Evolutionary conservation across 37 sponge, comb jelly and placozoan species (phyloP), one percentile per base, ranked within the genome.

Genomic region (Dysidea cf. avara): DNA sequence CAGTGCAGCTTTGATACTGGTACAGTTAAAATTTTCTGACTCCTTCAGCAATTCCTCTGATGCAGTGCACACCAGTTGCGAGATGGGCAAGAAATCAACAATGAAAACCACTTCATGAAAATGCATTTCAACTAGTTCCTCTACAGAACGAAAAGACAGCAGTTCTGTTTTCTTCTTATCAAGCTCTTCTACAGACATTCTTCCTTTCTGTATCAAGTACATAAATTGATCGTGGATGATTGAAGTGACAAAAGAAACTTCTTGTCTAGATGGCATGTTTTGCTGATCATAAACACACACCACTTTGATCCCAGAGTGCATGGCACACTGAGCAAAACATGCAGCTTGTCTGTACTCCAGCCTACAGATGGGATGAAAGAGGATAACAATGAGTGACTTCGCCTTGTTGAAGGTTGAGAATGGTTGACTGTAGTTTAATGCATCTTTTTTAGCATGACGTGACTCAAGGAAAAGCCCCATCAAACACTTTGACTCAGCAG

Each of bases 381-480:
- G n/a, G 30, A 83, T 38, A 18, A 78, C 68, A 22, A 75, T 46
- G 7, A 66, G 39, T 0, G 61, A 38, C 3, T 57, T 25, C 3
- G 26, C 48, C 26, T 35, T 39, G 17, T 65, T 52, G 21, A 28
- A 32, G 38, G 37, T 39, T 18, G 26, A 17, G 0, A 14, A 30
- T 35, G 66, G 29, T 1, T 1, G 12, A 20, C 76, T 76, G 36
- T 60, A 61, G 6, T 12, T 51, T 13, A 74, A 58, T 53, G 76
- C 76, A 1, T 51, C 17, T 13, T 69, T 75, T 40, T 75, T 75
- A n/a, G 68, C 35, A 18, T 59, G 57, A 35, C 76, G 56, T 30
- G 83, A 51, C 62, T 64, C 51, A 12, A 83, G 69, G 52, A 83
- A 83, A 12, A 83, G 43, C 3, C 54, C 61, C 83, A 83, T 83